Percentiles rank a stretch among this genome's conserved stretches.
phyloP scores from a whole-genome alignment of 1,140 invertebrate genomes.

The Zaprionus africanus region DNA sequence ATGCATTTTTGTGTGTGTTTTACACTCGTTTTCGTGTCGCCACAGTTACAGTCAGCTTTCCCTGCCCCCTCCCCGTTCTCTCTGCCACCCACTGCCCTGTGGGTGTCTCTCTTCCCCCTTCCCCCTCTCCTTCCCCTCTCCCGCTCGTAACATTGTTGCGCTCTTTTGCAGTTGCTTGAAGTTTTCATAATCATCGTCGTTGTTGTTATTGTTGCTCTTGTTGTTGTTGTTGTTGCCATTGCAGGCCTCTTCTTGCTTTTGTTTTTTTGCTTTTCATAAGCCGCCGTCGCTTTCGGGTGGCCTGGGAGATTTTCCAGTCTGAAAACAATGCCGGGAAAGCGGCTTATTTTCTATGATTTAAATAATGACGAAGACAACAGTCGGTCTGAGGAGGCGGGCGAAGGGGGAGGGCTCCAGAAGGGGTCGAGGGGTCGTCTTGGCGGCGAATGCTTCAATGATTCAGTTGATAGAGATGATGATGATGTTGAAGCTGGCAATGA shows the following conservation, averaged over 20 bases:
- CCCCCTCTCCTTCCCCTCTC: background rate
- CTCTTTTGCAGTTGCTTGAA: constrained; percentile 80
- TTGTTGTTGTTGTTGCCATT: constrained; percentile 32
- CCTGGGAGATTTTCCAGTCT: constrained; percentile 72
- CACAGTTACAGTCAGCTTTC: constrained; percentile 14
- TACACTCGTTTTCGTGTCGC: constrained; percentile 82
- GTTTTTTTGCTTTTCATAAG: constrained; percentile 60
- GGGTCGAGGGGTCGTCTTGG: background rate
- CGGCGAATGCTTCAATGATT: constrained; percentile 5
- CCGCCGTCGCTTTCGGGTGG: constrained; percentile 37
- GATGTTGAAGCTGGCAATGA: background rate
- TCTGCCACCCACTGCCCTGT: constrained; percentile 6
- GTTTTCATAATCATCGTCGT: constrained; percentile 75
- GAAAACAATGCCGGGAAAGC: constrained; percentile 81
- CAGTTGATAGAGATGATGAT: background rate
- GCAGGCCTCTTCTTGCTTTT: constrained; percentile 71
- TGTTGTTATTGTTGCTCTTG: constrained; percentile 39
- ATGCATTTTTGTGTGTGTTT: constrained; percentile 82
- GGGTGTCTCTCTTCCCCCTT: background rate
- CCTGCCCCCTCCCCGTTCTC: constrained; percentile 3
- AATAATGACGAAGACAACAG: constrained; percentile 80
- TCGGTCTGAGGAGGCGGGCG: constrained; percentile 3
- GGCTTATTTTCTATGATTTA: constrained; percentile 83
- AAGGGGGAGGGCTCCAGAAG: background rate
- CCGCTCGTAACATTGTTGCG: constrained; percentile 55